Percentiles rank a stretch among this genome's conserved stretches.
Evolutionary conservation across 2,888 invertebrate genomes (phyloP).

Genomic region (Anodontia alba): DNA sequence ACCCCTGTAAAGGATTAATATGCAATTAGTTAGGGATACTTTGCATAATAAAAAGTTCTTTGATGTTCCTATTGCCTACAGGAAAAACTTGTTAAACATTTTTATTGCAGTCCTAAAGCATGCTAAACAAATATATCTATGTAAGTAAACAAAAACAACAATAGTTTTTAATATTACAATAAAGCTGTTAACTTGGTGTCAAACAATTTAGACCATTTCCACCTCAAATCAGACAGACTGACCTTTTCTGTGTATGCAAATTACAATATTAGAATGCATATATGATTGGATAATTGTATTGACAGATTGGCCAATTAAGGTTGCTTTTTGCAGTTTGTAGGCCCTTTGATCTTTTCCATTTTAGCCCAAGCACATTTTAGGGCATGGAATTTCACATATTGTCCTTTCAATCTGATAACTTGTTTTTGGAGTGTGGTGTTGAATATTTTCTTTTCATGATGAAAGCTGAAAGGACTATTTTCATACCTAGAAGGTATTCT

Average conservation of each 20-base stretch:
- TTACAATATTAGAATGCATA: conserved; percentile 16
- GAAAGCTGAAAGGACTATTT: conserved; percentile 10
- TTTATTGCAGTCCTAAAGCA: neutral
- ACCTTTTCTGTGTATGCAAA: conserved; percentile 15
- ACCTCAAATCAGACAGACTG: conserved; percentile 2
- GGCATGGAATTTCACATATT: conserved; percentile 14
- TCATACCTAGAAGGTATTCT: neutral
- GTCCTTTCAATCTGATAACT: neutral
- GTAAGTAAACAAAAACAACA: neutral
- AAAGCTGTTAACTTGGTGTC: conserved; percentile 7
- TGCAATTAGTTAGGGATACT: neutral
- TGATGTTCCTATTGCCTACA: neutral
- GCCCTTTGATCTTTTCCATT: conserved; percentile 32
- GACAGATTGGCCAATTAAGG: conserved; percentile 31
- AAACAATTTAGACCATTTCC: conserved; percentile 10
- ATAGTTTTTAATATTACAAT: neutral
- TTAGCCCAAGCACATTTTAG: conserved; percentile 3
- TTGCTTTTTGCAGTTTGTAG: conserved; percentile 1
- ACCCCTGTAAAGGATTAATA: conserved; percentile 1
- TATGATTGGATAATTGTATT: conserved; percentile 34
- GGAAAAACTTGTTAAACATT: conserved; percentile 1
- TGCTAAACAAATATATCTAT: neutral
- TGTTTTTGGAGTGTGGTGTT: conserved; percentile 1
- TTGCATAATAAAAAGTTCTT: neutral
- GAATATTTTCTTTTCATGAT: conserved; percentile 16